Percentiles rank a stretch among this genome's conserved stretches.
phyloP scores from a whole-genome alignment of 2,888 invertebrate species.

The Busseola fusca region DNA sequence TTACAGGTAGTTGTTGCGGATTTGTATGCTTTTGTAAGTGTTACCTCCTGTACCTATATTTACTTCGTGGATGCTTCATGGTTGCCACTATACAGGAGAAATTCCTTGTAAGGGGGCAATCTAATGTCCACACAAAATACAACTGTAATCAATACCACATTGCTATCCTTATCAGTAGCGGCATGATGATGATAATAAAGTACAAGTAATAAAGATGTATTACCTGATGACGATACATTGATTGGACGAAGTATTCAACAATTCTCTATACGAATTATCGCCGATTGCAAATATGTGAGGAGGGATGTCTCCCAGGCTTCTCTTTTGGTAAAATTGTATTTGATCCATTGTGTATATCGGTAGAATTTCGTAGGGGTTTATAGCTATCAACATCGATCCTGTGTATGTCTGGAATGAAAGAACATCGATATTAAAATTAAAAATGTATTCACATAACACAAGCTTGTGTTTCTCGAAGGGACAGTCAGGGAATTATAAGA shows the following conservation, averaged over 20 bases:
- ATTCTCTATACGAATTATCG: conserved; percentile 95
- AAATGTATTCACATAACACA: background rate
- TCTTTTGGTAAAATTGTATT: conserved; percentile 94
- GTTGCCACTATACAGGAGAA: background rate
- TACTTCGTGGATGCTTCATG: background rate
- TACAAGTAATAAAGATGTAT: conserved; percentile 12
- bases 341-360: conserved; percentile 98
- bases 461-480: background rate
- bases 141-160: background rate
- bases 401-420: conserved; percentile 94
- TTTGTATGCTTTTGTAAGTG: no score
- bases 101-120: background rate
- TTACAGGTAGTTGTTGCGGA: no score
- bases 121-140: background rate
- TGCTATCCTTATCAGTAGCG: background rate
- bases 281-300: conserved; percentile 99
- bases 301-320: conserved; percentile 95
- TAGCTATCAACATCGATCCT: conserved; percentile 97
- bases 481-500: background rate
- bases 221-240: conserved; percentile 98
- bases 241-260: conserved; percentile 92
- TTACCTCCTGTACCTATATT: background rate
- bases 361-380: conserved; percentile 97
- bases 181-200: background rate
- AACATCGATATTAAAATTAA: background rate